Evolutionary conservation across 2,797 vertebrate species (phyloP), one percentile per base, ranked within the genome.

Genomic region (Notolabrus celidotus): DNA sequence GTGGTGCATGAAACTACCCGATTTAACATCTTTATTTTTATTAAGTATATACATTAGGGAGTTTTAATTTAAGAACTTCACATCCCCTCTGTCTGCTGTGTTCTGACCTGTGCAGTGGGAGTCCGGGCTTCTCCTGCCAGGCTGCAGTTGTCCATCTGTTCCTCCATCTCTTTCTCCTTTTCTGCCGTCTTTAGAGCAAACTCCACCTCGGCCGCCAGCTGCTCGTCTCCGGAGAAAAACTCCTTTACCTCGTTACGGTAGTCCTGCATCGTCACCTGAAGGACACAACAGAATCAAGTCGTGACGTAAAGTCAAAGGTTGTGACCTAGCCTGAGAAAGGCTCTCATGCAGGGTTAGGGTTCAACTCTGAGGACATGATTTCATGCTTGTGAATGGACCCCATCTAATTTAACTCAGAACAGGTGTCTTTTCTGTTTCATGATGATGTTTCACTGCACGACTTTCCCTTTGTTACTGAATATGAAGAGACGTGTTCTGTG

Each of bases 141-240:
- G 36, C 53, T 73, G 60, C 81, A 82, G 62, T 38, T 56, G 31
- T 84, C 54, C 86, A 87, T 73, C 88, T 85, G 81, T 12, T 92
- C 83, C 69, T 93, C 94, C 83, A 87, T 72, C 49, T 88, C 75
- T 42, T 42, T 89, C 82, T 96, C 94, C 69, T 95, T 95, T n/a
- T 93, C 95, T 1, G 95, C 95, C 52, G 87, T 92, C 89, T 94
- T 96, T 86, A 99, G 93, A 81, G 96, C 87, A 78, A 96, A 99
- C 74, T 99, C 98, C 50, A 99, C 90, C 79, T 99, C 98, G 0
- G 94, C 92, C 0, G 95, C 96, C 88, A 99, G 91, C 88, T 96
- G 97, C 77, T 96, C 96, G 59, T 99, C 97, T 9, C 88, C 93
- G 0, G 94, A 90, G 71, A 99, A 98, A 58, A 99, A 90, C 14